Evolutionary conservation across 2,888 invertebrate species (phyloP), one percentile per base, ranked within the genome.

Genomic region (Machimus atricapillus): DNA sequence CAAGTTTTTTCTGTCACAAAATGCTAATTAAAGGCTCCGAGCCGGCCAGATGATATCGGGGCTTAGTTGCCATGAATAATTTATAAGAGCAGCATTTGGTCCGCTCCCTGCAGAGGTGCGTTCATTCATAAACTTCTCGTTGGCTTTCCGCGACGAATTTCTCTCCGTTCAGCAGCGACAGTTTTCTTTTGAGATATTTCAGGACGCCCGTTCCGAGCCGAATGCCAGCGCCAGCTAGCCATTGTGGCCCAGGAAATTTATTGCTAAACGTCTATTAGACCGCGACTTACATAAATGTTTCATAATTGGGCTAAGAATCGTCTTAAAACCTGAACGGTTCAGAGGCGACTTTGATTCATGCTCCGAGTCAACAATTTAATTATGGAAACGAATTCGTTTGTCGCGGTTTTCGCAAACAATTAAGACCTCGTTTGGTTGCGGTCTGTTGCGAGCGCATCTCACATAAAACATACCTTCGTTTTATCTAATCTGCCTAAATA

Each of bases 91-190:
- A 58, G 82, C 82, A 66, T 52, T 82, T 82, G 82, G 27, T 82
- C 37, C 82, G n/a, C 82, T 34, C 82, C 37, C 34, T 37, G 37
- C 37, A 27, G 82, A 52, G 82, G 58, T 37, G 37, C 82, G 82
- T 82, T 58, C 82, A 82, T 82, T 82, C 82, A 82, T 82, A 82
- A 82, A 82, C 58, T 82, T 66, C 58, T 66, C n/a, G 82, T 66
- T 82, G 56, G 82, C 58, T 37, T 82, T 82, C 82, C 82, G 82
- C 82, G 58, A 82, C 66, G 37, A 66, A 82, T 82, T 82, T 23
- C 82, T 82, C 58, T 79, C 52, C 66, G 27, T 27, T 27, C 14
- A 12, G 27, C 66, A 66, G 12, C 66, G 66, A 66, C 27, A 66
- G 27, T 78, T 79, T 79, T 46, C 79, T 79, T 79, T 79, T n/a